Percentiles rank a stretch among this genome's conserved stretches.
Evolutionary conservation across 2,888 invertebrate species (phyloP).

Genomic region (Acanthosepion pharaonis): DNA sequence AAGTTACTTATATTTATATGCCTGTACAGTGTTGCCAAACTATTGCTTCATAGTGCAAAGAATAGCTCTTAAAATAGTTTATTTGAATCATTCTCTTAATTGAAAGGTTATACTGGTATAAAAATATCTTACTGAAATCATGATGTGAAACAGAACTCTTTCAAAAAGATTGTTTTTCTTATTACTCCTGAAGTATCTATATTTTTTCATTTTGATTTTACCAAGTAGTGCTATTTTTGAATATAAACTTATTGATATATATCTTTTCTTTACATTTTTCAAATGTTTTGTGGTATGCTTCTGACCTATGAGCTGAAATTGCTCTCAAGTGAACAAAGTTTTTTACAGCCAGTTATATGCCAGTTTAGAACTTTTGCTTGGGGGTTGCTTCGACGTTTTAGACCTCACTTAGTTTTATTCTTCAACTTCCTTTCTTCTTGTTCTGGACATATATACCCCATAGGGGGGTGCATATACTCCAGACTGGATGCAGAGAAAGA

Average conservation of each 20-base stretch:
- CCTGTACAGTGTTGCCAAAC: neutral
- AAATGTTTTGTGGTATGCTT: neutral
- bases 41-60: neutral
- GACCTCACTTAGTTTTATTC: conserved; percentile 40
- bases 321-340: conserved; percentile 34
- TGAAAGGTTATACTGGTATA: neutral
- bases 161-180: neutral
- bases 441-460: neutral
- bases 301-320: conserved; percentile 13
- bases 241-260: neutral
- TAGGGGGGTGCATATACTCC: neutral
- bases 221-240: neutral
- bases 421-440: conserved; percentile 37
- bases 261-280: neutral
- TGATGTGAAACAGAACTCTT: neutral
- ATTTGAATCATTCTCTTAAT: neutral
- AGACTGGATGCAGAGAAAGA: neutral
- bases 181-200: neutral
- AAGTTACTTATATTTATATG: neutral
- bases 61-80: neutral
- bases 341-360: conserved; percentile 38
- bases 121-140: neutral
- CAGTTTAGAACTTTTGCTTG: conserved; percentile 37
- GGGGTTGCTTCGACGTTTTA: conserved; percentile 13
- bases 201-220: neutral